Evolutionary conservation across 2,888 invertebrate genomes (phyloP).

Genomic region (Aproaerema taeniolella): DNA sequence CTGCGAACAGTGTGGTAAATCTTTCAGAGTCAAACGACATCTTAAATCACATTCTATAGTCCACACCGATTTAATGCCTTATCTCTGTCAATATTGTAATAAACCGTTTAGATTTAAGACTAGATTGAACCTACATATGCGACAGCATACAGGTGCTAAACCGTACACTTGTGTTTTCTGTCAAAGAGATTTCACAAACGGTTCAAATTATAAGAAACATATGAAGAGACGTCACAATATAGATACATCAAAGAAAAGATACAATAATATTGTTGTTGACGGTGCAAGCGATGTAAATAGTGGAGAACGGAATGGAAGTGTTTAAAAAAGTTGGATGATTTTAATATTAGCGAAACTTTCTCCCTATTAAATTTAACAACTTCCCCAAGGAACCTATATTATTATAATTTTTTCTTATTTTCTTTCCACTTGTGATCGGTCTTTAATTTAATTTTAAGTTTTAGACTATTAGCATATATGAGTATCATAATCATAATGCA

Average conservation of each 20-base stretch:
- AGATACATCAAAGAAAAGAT: conserved; percentile 54
- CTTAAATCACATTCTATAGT: conserved; percentile 69
- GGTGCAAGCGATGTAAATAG: too few relatives aligned
- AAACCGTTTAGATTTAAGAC: conserved; percentile 67
- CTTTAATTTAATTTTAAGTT: too few relatives aligned
- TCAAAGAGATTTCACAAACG: conserved; percentile 65
- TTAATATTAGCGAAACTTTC: too few relatives aligned
- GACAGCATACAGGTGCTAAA: conserved; percentile 69
- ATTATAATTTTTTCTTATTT: too few relatives aligned
- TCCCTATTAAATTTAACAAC: too few relatives aligned
- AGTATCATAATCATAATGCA: too few relatives aligned
- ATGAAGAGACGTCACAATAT: conserved; percentile 65
- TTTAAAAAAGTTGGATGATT: conserved; percentile 1
- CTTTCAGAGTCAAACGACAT: conserved; percentile 61
- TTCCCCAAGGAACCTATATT: too few relatives aligned
- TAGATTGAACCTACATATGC: conserved; percentile 55
- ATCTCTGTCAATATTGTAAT: conserved; percentile 58
- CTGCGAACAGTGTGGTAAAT: conserved; percentile 67
- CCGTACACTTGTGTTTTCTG: conserved; percentile 62
- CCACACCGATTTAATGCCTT: conserved; percentile 66
- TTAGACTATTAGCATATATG: too few relatives aligned
- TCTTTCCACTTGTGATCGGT: too few relatives aligned
- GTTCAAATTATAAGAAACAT: conserved; percentile 68
- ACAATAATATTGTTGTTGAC: conserved; percentile 31
- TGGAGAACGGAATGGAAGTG: conserved; percentile 14